phyloP scores from a whole-genome alignment of 2,113 vertebrate species.

The Saccopteryx leptura region DNA sequence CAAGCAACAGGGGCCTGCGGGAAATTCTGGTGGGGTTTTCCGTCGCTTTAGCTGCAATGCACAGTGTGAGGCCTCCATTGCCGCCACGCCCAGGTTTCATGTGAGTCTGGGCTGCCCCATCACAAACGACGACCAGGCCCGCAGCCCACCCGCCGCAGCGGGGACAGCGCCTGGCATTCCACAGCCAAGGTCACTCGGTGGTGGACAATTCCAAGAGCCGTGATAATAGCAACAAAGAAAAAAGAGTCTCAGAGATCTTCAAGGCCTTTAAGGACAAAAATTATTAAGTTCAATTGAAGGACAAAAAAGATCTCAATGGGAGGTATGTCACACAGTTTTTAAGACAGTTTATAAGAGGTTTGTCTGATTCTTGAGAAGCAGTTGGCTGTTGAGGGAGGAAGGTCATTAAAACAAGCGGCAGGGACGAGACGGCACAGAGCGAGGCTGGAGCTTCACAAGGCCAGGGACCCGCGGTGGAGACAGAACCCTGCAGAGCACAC shows the following conservation, averaged over 20 bases:
- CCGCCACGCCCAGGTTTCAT: not conserved
- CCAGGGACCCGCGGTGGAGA: not conserved
- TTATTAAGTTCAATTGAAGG: not conserved
- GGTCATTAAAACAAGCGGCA: not conserved
- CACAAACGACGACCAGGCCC: rapidly evolving
- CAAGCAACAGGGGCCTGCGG: not conserved
- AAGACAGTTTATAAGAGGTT: rapidly evolving
- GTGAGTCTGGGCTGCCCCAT: rapidly evolving
- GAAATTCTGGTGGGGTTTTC: not conserved
- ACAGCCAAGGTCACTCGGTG: no score
- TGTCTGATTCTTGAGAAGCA: not conserved
- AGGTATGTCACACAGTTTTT: rapidly evolving
- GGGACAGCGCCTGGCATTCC: rapidly evolving
- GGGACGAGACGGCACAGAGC: rapidly evolving
- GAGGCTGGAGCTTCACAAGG: not conserved
- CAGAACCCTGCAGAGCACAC: rapidly evolving
- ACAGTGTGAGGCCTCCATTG: not conserved
- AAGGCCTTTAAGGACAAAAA: not conserved
- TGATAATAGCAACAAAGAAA: rapidly evolving
- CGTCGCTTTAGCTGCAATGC: no score
- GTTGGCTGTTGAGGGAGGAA: rapidly evolving
- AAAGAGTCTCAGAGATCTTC: rapidly evolving
- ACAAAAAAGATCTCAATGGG: not conserved
- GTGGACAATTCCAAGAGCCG: not conserved
- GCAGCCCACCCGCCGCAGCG: rapidly evolving